Conservation (phyloP, 2,888 invertebrate species). For the Torymus texanus region DNA sequence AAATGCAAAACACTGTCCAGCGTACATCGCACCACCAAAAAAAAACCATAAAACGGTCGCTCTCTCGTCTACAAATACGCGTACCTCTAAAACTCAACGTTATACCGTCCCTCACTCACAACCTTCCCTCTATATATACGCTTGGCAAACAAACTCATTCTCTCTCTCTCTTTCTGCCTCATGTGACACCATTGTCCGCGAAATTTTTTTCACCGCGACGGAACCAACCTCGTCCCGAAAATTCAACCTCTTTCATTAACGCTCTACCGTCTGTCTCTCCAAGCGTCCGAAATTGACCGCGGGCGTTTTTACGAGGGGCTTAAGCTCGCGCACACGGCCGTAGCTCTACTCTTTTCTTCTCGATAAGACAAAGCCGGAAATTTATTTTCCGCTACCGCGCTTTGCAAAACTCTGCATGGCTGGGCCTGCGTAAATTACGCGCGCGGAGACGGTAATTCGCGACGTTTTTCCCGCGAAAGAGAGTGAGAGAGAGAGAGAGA, state of each 20-base stretch:
- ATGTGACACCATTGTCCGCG: too few species aligned
- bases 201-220: background rate
- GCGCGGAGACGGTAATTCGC: conserved; percentile 33
- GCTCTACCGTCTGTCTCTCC: background rate
- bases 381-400: conserved; percentile 39
- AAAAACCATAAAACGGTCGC: too few species aligned
- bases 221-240: background rate
- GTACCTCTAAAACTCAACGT: too few species aligned
- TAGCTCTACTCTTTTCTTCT: conserved; percentile 20
- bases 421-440: conserved; percentile 36
- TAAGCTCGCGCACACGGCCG: conserved; percentile 21
- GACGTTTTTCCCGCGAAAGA: conserved; percentile 6
- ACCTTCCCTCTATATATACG: too few species aligned
- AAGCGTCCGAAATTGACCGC: conserved; percentile 40
- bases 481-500: too few species aligned
- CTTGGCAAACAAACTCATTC: too few species aligned
- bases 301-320: conserved; percentile 49
- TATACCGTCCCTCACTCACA: too few species aligned
- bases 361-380: conserved; percentile 55
- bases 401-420: too few species aligned
- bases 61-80: too few species aligned
- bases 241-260: conserved; percentile 47
- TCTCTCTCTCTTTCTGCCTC: too few species aligned
- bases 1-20: too few species aligned
- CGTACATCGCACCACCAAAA: too few species aligned